Conservation (phyloP, 2,888 invertebrate species). For the Boloria euphrosyne region DNA sequence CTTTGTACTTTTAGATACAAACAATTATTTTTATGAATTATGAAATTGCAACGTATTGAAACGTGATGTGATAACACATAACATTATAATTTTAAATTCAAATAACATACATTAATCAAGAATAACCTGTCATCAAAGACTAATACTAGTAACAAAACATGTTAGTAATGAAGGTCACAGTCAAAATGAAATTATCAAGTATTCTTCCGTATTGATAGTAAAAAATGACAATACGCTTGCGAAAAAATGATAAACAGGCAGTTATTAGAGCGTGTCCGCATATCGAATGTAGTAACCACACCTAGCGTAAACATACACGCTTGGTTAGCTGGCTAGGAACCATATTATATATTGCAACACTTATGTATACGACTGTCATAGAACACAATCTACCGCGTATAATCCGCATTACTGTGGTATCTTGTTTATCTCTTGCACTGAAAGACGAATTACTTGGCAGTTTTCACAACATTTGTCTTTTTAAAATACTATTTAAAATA, state of each 20-base stretch:
- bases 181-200: conserved; percentile 2
- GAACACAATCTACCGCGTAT: conserved; percentile 9
- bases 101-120: background rate
- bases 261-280: conserved; percentile 33
- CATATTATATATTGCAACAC: conserved; percentile 17
- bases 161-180: background rate
- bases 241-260: conserved; percentile 19
- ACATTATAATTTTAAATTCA: no score
- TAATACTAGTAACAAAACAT: background rate
- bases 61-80: no score
- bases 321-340: conserved; percentile 25
- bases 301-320: conserved; percentile 32
- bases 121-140: background rate
- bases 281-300: conserved; percentile 31
- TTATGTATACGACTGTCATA: conserved; percentile 9
- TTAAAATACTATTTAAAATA: background rate
- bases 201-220: conserved; percentile 4
- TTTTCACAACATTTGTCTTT: conserved; percentile 1
- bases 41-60: no score
- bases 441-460: conserved; percentile 1
- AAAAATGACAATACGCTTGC: conserved; percentile 16
- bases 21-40: no score
- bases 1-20: background rate
- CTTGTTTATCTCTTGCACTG: background rate
- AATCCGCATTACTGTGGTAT: conserved; percentile 7